These are phyloP conservation scores for Dreissena rostriformis DNA, from an alignment of 1,140 invertebrate genomes.

Conservation along the genomic window DNA sequence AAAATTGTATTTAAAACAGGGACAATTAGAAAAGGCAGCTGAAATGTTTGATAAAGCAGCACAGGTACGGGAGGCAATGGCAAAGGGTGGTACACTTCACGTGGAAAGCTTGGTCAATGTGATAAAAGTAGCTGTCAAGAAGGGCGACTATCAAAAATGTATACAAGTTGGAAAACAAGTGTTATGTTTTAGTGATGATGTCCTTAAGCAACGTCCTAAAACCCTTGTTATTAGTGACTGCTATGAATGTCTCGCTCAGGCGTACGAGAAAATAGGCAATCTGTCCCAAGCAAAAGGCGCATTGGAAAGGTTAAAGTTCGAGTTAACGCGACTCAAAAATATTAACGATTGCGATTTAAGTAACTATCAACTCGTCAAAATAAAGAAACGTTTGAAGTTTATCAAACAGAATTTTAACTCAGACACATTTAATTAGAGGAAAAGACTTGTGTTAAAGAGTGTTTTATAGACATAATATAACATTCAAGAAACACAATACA, in stretches of 20 bases:
- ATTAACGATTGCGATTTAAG: no score
- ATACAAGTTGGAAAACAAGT: slow-evolving; percentile 13
- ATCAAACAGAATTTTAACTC: no score
- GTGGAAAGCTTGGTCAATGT: slow-evolving; percentile 45
- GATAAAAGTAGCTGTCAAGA: not conserved
- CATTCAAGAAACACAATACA: no score
- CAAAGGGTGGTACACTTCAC: slow-evolving; percentile 1
- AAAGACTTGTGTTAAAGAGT: no score
- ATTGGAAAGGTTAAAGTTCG: no score
- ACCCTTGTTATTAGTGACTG: slow-evolving; percentile 33
- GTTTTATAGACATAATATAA: no score
- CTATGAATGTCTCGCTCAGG: slow-evolving; percentile 20
- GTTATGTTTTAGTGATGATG: slow-evolving; percentile 9
- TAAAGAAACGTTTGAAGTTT: no score
- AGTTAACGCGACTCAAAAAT: no score
- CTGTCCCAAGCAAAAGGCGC: no score
- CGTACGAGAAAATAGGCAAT: no score
- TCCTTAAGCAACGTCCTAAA: slow-evolving; percentile 8
- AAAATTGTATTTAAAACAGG: slow-evolving; percentile 10
- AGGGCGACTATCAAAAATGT: slow-evolving; percentile 1
- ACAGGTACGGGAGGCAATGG: slow-evolving; percentile 12
- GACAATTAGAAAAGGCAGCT: slow-evolving; percentile 7
- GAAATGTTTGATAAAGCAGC: slow-evolving; percentile 33
- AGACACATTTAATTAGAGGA: no score
- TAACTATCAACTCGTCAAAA: no score